These are phyloP conservation scores for Epinephelus fuscoguttatus DNA, from an alignment of 2,113 vertebrate species.

Conservation along the genomic window DNA sequence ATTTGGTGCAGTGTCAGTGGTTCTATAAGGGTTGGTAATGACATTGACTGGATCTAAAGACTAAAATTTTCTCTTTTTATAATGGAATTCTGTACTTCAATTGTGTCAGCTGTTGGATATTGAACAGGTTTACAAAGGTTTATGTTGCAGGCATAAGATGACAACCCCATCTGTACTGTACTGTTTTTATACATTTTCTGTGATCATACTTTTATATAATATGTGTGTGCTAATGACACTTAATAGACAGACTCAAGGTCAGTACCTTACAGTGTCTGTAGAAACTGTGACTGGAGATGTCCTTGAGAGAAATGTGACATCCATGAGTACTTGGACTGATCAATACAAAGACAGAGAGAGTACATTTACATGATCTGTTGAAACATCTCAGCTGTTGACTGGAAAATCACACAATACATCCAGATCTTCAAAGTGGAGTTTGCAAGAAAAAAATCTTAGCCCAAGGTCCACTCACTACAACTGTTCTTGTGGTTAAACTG, in stretches of 20 bases:
- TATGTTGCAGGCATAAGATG: not conserved
- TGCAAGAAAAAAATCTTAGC: not conserved
- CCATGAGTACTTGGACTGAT: constrained; percentile 44
- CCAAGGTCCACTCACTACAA: not conserved
- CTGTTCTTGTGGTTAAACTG: not conserved
- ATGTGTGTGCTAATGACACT: constrained; percentile 15
- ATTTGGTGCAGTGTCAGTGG: not conserved
- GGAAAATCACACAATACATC: constrained; percentile 8
- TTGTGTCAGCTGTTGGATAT: constrained; percentile 47
- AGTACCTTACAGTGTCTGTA: constrained; percentile 44
- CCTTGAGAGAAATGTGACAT: constrained; percentile 65
- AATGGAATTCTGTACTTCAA: constrained; percentile 63
- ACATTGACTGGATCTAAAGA: constrained; percentile 55
- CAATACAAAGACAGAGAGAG: constrained; percentile 54
- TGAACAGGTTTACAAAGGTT: constrained; percentile 32
- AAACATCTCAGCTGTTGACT: not conserved
- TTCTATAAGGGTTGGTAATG: constrained; percentile 47
- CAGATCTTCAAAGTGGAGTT: not conserved
- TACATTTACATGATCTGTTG: constrained; percentile 39
- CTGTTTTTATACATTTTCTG: not conserved
- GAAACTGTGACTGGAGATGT: constrained; percentile 52
- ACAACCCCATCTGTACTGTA: not conserved
- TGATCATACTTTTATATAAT: not conserved
- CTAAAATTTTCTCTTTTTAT: constrained; percentile 41
- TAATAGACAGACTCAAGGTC: constrained; percentile 54